phyloP scores from a whole-genome alignment of 1,140 invertebrate genomes.

The Leptinotarsa undecemlineata region DNA sequence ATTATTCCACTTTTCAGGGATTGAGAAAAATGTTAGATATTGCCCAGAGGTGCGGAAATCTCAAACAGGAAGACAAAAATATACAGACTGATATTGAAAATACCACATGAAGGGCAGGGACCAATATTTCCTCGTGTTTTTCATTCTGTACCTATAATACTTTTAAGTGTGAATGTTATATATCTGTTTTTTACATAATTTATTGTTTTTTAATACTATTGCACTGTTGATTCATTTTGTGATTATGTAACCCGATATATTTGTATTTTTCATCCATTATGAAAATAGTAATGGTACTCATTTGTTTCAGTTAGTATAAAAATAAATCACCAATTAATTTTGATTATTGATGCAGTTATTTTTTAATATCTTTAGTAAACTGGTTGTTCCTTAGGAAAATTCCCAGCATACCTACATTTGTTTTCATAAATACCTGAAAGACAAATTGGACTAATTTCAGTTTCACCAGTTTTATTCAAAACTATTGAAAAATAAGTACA shows the following conservation, averaged over 20 bases:
- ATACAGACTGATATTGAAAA: slow-evolving; percentile 62
- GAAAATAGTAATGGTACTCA: background rate
- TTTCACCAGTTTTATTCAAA: too few relatives aligned
- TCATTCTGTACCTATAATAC: slow-evolving; percentile 18
- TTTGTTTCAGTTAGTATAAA: slow-evolving; percentile 10
- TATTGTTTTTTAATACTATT: slow-evolving; percentile 27
- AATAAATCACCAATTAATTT: slow-evolving; percentile 10
- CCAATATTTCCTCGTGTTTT: background rate
- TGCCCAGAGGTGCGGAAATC: slow-evolving; percentile 67
- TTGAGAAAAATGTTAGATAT: slow-evolving; percentile 72
- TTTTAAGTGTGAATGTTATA: slow-evolving; percentile 13
- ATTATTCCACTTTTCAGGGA: slow-evolving; percentile 58
- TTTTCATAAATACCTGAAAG: too few relatives aligned
- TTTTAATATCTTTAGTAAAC: too few relatives aligned
- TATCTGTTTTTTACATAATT: slow-evolving; percentile 31
- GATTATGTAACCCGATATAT: background rate
- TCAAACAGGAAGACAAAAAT: slow-evolving; percentile 63
- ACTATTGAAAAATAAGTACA: too few relatives aligned
- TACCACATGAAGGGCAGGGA: slow-evolving; percentile 11
- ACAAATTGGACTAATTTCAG: too few relatives aligned
- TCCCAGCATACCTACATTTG: too few relatives aligned
- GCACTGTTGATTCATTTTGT: slow-evolving; percentile 16
- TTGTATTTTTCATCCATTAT: background rate
- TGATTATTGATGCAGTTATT: background rate
- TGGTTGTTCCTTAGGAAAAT: too few relatives aligned